Evolutionary conservation across 1,140 invertebrate genomes (phyloP), one percentile per base, ranked within the genome.

Genomic region (Trissolcus basalis): DNA sequence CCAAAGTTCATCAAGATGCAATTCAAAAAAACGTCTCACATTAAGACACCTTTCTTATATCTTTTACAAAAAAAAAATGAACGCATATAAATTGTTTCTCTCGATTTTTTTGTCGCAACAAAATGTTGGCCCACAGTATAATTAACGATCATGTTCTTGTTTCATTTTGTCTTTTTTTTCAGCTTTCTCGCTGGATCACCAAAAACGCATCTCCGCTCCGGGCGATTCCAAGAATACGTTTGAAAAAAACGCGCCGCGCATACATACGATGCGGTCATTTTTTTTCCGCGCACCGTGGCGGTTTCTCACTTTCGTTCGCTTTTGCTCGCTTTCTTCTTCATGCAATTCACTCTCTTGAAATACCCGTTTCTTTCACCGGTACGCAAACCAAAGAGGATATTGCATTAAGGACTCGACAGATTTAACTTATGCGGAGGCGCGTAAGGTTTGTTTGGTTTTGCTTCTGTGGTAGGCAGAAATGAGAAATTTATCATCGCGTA

Each of bases 271-370:
- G 69, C 39, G 43, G 33, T 65, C 55, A 48, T 35, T 73, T 73
- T 73, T 71, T 71, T 73, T 50, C 48, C 41, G 61, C 44, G 19
- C 55, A 11, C 54, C 43, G 61, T 65, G 14, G 49, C 69, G 19
- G 19, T 27, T 74, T 74, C 71, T 74, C 71, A 74, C 71, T 74
- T 74, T 74, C 71, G 58, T 74, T 74, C 63, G 70, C 53, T 64
- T 48, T 72, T 47, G 60, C 69, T 50, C 53, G 56, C 69, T 73
- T 73, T 65, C 64, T 69, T 75, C 59, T 58, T 32, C 59, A 44
- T 51, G 48, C 63, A 39, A 68, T 74, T 74, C 63, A 74, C 71
- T 74, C 71, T 74, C 71, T 61, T 58, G 47, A 74, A 67, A 68
- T 74, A 68, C 64, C 51, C 63, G 58, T 74, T 74, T 74, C 64